These are phyloP conservation scores for Lepidocyrtoides sp. DNA, from an alignment of 2,888 invertebrate genomes.

Conservation along the genomic window DNA sequence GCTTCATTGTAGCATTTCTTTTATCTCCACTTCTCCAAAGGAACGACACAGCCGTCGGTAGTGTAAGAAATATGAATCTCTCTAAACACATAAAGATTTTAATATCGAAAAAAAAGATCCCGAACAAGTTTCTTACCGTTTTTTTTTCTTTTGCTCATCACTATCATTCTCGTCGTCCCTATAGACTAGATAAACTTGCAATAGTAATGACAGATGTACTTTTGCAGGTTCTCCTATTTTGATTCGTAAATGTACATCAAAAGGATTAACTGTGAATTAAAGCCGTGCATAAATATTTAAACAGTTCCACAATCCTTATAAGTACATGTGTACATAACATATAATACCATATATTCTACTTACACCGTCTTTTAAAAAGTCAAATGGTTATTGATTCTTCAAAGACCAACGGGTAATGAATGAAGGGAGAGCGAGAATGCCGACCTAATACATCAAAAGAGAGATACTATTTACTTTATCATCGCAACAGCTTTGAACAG, in stretches of 20 bases:
- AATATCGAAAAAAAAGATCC: not conserved
- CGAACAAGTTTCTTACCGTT: conserved; percentile 4
- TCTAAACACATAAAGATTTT: not conserved
- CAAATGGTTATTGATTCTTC: conserved; percentile 22
- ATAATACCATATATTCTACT: not conserved
- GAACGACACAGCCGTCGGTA: not conserved
- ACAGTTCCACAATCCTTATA: not conserved
- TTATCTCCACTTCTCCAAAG: not conserved
- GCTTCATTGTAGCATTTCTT: not conserved
- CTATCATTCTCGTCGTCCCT: not conserved
- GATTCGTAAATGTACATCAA: not conserved
- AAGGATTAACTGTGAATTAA: conserved; percentile 13
- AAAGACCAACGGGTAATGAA: not conserved
- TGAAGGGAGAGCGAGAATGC: not conserved
- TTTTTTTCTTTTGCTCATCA: not conserved
- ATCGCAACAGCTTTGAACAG: not conserved
- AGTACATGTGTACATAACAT: not conserved
- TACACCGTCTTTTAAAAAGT: not conserved
- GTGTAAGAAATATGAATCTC: not conserved
- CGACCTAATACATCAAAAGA: not conserved
- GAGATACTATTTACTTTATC: not conserved
- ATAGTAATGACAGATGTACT: not conserved
- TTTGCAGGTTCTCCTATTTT: not conserved
- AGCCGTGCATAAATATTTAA: not conserved
- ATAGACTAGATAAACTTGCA: no score